Conservation (phyloP, 2,888 invertebrate genomes). For the Andrena flavipes region DNA sequence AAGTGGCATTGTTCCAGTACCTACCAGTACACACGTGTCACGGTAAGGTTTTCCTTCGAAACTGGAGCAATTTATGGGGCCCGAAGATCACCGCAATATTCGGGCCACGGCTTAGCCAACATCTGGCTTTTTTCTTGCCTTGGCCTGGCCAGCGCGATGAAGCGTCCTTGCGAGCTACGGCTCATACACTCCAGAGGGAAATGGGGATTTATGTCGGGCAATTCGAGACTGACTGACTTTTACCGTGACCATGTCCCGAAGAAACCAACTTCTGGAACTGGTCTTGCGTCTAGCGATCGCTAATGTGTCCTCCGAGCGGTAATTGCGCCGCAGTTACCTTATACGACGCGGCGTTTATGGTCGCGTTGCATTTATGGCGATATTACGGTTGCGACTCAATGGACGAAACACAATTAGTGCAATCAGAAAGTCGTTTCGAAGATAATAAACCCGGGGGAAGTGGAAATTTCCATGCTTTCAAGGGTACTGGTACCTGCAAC, state of each 20-base stretch:
- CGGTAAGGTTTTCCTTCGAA: slow-evolving; percentile 75
- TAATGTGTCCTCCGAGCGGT: background rate
- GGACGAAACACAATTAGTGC: background rate
- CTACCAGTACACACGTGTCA: slow-evolving; percentile 73
- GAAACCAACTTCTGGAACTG: background rate
- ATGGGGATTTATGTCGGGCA: slow-evolving; percentile 64
- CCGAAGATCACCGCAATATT: slow-evolving; percentile 76
- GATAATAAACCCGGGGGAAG: background rate
- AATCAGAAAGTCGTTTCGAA: background rate
- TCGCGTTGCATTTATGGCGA: background rate
- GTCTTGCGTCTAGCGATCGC: background rate
- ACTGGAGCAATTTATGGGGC: slow-evolving; percentile 83
- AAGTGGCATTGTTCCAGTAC: slow-evolving; percentile 75
- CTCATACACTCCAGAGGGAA: slow-evolving; percentile 40
- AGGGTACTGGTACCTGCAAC: too few species aligned
- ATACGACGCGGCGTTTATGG: background rate
- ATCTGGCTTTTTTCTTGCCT: slow-evolving; percentile 65
- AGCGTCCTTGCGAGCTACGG: slow-evolving; percentile 78
- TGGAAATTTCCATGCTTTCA: too few species aligned
- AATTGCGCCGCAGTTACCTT: background rate
- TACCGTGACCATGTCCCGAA: background rate
- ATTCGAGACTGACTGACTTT: slow-evolving; percentile 23
- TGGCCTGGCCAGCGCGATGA: slow-evolving; percentile 31
- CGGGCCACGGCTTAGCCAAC: slow-evolving; percentile 63
- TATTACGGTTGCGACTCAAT: background rate